Conservation (phyloP, 2,797 vertebrate species). For the Cirrhinus mrigala region DNA sequence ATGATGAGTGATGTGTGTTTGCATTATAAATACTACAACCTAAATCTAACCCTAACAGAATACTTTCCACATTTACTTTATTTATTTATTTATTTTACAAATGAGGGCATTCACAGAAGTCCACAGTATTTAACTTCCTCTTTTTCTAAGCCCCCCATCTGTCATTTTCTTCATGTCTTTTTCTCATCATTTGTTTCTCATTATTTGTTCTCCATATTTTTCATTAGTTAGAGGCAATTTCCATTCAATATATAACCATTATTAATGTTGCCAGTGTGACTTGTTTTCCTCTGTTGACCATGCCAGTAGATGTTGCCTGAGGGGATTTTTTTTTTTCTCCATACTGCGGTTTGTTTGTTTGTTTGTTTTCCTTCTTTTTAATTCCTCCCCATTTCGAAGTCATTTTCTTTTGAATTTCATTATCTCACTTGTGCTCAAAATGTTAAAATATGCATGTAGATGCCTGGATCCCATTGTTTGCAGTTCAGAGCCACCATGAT, state of each 20-base stretch:
- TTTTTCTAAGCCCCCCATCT: neutral
- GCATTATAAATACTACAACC: neutral
- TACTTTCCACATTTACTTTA: neutral
- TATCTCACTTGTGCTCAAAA: slow-evolving; percentile 47
- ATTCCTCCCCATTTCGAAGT: slow-evolving; percentile 48
- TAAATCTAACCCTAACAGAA: neutral
- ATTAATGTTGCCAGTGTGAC: slow-evolving; percentile 52
- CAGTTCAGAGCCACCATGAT: slow-evolving; percentile 24
- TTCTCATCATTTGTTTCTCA: slow-evolving; percentile 1
- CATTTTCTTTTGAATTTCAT: slow-evolving; percentile 58
- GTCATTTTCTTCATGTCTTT: slow-evolving; percentile 12
- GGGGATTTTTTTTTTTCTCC: slow-evolving; percentile 45
- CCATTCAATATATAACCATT: slow-evolving; percentile 54
- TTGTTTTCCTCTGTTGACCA: slow-evolving; percentile 60
- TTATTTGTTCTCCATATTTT: slow-evolving; percentile 40
- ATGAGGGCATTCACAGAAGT: neutral
- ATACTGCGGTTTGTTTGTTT: slow-evolving; percentile 26
- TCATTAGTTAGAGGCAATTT: slow-evolving; percentile 49
- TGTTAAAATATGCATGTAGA: slow-evolving; percentile 60
- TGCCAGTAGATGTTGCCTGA: slow-evolving; percentile 57
- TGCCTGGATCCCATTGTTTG: slow-evolving; percentile 30
- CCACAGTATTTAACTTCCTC: neutral
- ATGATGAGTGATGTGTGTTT: neutral
- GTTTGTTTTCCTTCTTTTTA: slow-evolving; percentile 57
- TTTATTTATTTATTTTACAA: neutral